Evolutionary conservation across 2,113 vertebrate species (phyloP), one percentile per base, ranked within the genome.

Genomic region (Embiotoca jacksoni): DNA sequence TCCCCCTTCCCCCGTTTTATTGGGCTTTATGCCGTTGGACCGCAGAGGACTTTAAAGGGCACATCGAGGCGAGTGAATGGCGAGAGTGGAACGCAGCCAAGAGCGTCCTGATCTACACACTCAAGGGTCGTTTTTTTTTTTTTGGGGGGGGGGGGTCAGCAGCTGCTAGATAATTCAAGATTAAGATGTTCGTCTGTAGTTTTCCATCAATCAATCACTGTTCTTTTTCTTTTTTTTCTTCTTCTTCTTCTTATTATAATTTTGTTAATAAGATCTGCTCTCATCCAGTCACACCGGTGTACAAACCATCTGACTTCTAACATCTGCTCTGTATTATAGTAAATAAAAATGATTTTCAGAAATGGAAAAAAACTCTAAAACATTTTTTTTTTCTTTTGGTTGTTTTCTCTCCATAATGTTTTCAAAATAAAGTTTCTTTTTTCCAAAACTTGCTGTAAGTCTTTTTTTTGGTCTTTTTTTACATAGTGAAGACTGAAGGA

Each of bases 271-370:
- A 89, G 80, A 91, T 85, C 81, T 88, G 80, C 84, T 77, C 75
- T 92, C 92, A 91, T 91, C 83, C 64, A 77, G 75, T 92, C 80
- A 71, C 76, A 53, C 87, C 75, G 92, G 92, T 95, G 93, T 94
- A 95, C 89, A 95, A 95, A 95, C 92, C 92, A 88, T 8, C 84
- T 69, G 79, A 87, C 94, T 94, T 92, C 93, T 96, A 95, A 96
- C 92, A 91, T 96, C 94, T 91, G 91, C 94, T 95, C 91, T 97
- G 94, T 97, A 96, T 94, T 94, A 95, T 96, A 97, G 96, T 97
- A 96, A 96, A 96, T 96, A 97, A 96, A 96, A 96, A 95, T 95
- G 90, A 95, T 96, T 97, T 97, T 96, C 95, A 96, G 94, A 96
- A 91, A 93, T 95, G 90, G 44, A 46, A 67, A 96, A 81, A 89